phyloP scores from a whole-genome alignment of 92 coral and sea anemone species.

The Epizoanthus scotinus region DNA sequence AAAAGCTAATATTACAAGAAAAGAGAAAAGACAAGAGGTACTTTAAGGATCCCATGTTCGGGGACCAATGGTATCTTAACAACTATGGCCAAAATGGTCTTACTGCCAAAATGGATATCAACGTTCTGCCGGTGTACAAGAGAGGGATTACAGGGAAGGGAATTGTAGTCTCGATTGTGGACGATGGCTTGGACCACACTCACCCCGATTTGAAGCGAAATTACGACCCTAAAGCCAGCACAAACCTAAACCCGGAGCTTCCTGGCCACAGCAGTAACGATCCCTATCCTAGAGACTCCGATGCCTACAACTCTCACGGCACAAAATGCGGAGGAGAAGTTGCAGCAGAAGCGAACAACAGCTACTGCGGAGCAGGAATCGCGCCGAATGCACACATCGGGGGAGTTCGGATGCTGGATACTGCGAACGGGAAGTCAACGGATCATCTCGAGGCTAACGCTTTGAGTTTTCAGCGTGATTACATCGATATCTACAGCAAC shows the following conservation, averaged over 20 bases:
- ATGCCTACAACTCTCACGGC: constrained; percentile 93
- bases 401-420: constrained; percentile 91
- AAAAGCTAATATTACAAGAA: constrained; percentile 34
- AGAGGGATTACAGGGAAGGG: constrained; percentile 88
- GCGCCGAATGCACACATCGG: constrained; percentile 89
- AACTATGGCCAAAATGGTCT: constrained; percentile 75
- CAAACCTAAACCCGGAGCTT: constrained; percentile 65
- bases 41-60: constrained; percentile 74
- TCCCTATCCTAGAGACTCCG: constrained; percentile 84
- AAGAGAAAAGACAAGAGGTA: constrained; percentile 54
- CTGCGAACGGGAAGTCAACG: constrained; percentile 72
- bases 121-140: constrained; percentile 80
- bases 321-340: constrained; percentile 96
- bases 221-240: constrained; percentile 89
- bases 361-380: constrained; percentile 90
- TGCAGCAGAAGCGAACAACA: constrained; percentile 87
- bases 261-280: constrained; percentile 45
- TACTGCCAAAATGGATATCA: constrained; percentile 66
- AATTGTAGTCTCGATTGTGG: constrained; percentile 78
- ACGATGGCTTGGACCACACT: constrained; percentile 88
- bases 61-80: constrained; percentile 77
- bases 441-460: constrained; percentile 87
- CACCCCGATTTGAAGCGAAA: constrained; percentile 86
- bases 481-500: constrained; percentile 92
- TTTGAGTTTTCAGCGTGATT: constrained; percentile 78